Evolutionary conservation across 2,888 invertebrate genomes (phyloP), one percentile per base, ranked within the genome.

Genomic region (Drosophila cognata): DNA sequence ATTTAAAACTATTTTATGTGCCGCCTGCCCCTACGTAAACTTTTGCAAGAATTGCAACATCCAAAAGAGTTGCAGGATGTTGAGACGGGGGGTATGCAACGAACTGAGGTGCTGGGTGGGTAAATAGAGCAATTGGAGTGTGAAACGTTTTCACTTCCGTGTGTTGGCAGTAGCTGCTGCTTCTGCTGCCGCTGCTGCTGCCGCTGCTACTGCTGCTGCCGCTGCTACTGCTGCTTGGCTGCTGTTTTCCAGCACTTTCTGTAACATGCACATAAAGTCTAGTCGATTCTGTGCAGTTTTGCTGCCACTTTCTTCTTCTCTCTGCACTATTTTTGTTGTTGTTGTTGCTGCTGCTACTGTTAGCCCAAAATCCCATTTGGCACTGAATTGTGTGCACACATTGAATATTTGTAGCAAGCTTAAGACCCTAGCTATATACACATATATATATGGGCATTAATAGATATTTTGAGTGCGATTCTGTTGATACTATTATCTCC

Each of bases 71-170:
- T 13, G 51, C 4, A 21, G 28, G 4, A 11, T 21, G 35, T 29
- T 18, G 21, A n/a, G 25, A n/a, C 21, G 21, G 29, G 25, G 35
- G 48, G 18, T 11, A 36, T 8, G 31, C 31, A 25, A 25, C 16
- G 53, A 53, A 25, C 53, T 36, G 53, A 36, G 53, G 53, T 36
- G 53, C 25, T 53, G 36, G 13, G 28, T 38, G 65, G 53, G 57
- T 55, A 63, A 57, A 78, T 70, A 55, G 71, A 74, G 88, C 88
- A 88, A 89, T 82, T 88, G 88, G 89, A 79, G 86, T 88, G 89
- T 88, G 87, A 90, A 88, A 83, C 88, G 87, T 88, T 85, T 88
- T 89, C 89, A 84, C 82, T 88, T 88, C 88, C 89, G 88, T 88
- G 86, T 88, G 77, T 59, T 77, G 73, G 71, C 73, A 72, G 63